Evolutionary conservation across 2,797 vertebrate species (phyloP).

Genomic region (Phoebastria nigripes): DNA sequence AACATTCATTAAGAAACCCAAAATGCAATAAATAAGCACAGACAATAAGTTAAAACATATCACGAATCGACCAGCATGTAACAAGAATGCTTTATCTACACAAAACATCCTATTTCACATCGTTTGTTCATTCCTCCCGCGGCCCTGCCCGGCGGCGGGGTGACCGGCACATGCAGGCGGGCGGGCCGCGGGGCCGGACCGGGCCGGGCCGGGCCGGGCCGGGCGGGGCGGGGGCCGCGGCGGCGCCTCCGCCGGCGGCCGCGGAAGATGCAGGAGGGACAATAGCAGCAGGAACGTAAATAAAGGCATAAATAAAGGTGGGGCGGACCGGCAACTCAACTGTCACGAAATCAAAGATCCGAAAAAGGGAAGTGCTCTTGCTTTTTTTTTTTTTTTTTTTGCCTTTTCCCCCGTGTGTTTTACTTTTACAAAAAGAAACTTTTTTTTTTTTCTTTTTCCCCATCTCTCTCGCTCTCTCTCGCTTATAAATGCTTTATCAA

Average conservation of each 20-base stretch:
- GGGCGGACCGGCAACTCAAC: slow-evolving; percentile 58
- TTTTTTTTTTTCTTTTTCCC: background rate
- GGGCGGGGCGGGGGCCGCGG: slow-evolving; percentile 51
- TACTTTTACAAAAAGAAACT: background rate
- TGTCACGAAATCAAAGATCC: slow-evolving; percentile 49
- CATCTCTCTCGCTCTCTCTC: background rate
- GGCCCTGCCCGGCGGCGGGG: slow-evolving; percentile 79
- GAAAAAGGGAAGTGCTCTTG: slow-evolving; percentile 52
- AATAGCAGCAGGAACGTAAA: slow-evolving; percentile 57
- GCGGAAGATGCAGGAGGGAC: slow-evolving; percentile 62
- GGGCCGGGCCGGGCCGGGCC: slow-evolving; percentile 64
- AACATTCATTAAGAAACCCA: slow-evolving; percentile 96
- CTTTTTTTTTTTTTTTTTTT: background rate
- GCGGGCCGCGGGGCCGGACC: slow-evolving; percentile 73
- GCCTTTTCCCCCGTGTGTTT: background rate
- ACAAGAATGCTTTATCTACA: slow-evolving; percentile 96
- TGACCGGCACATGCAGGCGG: slow-evolving; percentile 89
- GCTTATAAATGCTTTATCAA: slow-evolving; percentile 67
- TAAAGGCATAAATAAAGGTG: slow-evolving; percentile 52
- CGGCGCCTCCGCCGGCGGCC: slow-evolving; percentile 63
- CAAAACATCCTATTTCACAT: slow-evolving; percentile 96
- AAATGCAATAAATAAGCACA: slow-evolving; percentile 93
- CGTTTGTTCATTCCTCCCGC: slow-evolving; percentile 80
- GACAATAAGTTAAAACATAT: slow-evolving; percentile 92
- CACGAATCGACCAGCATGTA: slow-evolving; percentile 95